Conservation (phyloP, 92 coral and sea anemone genomes). For the Epizoanthus stellaris region DNA sequence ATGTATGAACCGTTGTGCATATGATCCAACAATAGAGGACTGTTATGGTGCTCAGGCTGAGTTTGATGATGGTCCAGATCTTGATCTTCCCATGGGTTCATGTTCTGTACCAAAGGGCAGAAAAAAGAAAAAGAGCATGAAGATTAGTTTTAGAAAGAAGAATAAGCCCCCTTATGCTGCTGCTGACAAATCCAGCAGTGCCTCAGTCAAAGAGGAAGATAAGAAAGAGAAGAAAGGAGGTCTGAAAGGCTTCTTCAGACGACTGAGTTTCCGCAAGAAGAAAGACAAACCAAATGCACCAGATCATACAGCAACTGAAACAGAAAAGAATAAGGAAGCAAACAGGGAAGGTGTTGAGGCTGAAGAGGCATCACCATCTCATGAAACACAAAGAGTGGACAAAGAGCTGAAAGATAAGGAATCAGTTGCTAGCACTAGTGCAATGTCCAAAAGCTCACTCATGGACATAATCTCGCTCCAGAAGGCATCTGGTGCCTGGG, state of each 20-base stretch:
- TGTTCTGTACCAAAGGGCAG: background rate
- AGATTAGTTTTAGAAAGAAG: background rate
- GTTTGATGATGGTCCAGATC: background rate
- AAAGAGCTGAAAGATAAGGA: background rate
- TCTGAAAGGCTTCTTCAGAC: slow-evolving; percentile 17
- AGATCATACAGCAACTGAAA: background rate
- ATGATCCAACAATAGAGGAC: background rate
- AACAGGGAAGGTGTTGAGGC: background rate
- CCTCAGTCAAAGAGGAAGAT: background rate
- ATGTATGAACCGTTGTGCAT: background rate
- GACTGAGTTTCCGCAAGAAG: slow-evolving; percentile 14
- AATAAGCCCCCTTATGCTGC: background rate
- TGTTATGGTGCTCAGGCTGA: background rate
- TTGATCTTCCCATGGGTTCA: background rate
- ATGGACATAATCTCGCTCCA: slow-evolving; percentile 67
- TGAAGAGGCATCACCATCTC: background rate
- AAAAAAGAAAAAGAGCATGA: background rate
- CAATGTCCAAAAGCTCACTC: background rate
- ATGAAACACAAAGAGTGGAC: background rate
- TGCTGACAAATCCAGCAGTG: background rate
- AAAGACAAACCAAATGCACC: background rate
- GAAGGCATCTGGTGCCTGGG: slow-evolving; percentile 90
- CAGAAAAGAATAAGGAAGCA: too few relatives aligned
- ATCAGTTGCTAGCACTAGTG: background rate
- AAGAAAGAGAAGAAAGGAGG: background rate